Evolutionary conservation across 2,113 vertebrate species (phyloP), one percentile per base, ranked within the genome.

Genomic region (Muscicapa adusta): DNA sequence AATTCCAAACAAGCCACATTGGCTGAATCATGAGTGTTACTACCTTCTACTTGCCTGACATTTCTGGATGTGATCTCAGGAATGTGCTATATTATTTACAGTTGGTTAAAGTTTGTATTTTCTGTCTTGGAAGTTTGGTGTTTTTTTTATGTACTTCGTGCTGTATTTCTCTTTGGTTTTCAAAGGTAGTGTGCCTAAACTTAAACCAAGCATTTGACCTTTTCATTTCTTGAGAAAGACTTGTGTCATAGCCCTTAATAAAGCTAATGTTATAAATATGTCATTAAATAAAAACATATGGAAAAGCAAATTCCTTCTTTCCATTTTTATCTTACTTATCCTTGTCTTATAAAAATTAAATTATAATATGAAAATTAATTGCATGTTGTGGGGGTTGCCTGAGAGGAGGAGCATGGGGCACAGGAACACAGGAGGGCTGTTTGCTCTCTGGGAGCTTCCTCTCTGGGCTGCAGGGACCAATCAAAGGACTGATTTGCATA

Each of bases 111-210:
- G 22, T 58, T 61, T 10, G 1, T 40, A 4, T 61, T 79, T 80
- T 34, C 25, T 71, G 8, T 58, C 14, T 42, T 73, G 34, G 15
- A 62, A 73, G 14, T 65, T 7, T 31, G n/a, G 18, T 33, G 40
- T 56, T 26, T 45, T 43, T 56, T 26, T 45, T 36, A 23, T 5
- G 3, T 7, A 8, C 34, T 15, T 75, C 0, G 0, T 6, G 5
- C 42, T 14, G 6, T 68, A 58, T 14, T 57, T 79, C 25, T 12
- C 20, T 28, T 34, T 18, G 6, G 11, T 72, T 79, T 76, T 74
- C 11, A 58, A 45, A 66, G 18, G 4, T 7, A n/a, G 12, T 47
- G 13, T 23, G 6, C 3, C 34, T 74, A 3, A 80, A 62, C 28
- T 43, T 81, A 61, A 54, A 85, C 11, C 5, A 43, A 57, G 3